Percentiles rank a stretch among this genome's conserved stretches.
These are phyloP conservation scores for Labroides dimidiatus DNA, from an alignment of 2,797 vertebrate genomes.

Conservation along the genomic window DNA sequence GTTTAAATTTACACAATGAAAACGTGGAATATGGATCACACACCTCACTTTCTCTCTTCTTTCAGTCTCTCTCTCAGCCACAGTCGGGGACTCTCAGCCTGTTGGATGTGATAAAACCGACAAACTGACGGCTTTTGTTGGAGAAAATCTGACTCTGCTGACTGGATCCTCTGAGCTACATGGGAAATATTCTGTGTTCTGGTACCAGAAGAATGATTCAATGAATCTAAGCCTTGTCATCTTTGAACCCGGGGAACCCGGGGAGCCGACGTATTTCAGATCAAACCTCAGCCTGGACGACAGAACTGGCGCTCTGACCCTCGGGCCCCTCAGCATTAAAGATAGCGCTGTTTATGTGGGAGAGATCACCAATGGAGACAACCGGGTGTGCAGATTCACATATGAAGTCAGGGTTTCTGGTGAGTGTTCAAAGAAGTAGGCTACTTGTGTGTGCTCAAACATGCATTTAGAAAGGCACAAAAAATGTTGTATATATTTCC, in stretches of 20 bases:
- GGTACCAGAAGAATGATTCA: not conserved
- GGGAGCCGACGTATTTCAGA: not conserved
- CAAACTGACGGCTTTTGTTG: not conserved
- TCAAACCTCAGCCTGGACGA: not conserved
- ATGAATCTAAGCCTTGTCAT: not conserved
- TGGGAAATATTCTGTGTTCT: not conserved
- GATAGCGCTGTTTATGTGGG: not conserved
- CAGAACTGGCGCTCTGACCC: not conserved
- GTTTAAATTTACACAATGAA: too few relatives aligned
- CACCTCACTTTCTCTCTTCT: not conserved
- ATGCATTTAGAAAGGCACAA: too few relatives aligned
- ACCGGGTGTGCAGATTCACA: fast-evolving
- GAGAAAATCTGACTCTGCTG: not conserved
- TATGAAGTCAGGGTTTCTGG: not conserved
- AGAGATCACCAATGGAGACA: not conserved
- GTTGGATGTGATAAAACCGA: not conserved
- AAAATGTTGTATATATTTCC: too few relatives aligned
- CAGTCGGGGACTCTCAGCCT: not conserved
- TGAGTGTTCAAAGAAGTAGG: not conserved
- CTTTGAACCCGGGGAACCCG: not conserved
- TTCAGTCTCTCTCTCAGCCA: not conserved
- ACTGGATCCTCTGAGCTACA: not conserved
- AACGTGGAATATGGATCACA: too few relatives aligned
- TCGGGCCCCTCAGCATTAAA: not conserved
- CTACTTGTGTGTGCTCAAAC: too few relatives aligned